Base-by-base conservation (phyloP, 1,140 invertebrate genomes). In the Drosophila pandora region DNA sequence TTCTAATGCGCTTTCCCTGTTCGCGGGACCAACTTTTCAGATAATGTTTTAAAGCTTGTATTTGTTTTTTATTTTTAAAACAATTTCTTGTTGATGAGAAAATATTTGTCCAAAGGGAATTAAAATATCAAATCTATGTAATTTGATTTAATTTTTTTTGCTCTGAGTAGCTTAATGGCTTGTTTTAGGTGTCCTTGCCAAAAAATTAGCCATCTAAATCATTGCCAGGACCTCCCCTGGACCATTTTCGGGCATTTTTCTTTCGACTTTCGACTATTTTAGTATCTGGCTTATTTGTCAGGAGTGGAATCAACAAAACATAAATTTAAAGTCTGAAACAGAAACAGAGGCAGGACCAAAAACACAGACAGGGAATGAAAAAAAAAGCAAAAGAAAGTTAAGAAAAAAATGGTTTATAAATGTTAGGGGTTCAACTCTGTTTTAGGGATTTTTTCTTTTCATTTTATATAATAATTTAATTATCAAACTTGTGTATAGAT, bases 1-100 rank as follows among this genome's bases (percentile, higher is more conserved):
- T 47, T 81, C 67, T 73, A 81, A 77, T 73, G 68, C 43, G 50
- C 56, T 65, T 79, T 76, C 55, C 72, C 41, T 79, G 73, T 76
- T 45, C 47, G 5, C 30, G 28, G 41, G 25, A 13, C 41, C 37
- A 56, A 32, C 30, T 21, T 32, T 65, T 62, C n/a, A 8, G 10
- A 25, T 62, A 43, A 50, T 43, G 10, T 22, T 47, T 45, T 13
- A 6, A 13, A 12, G 25, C 6, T 48, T 49, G 22, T 49, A 43
- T 49, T 49, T 49, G 47, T 12, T 23, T 25, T 22, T n/a, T 28
- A 21, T 9, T 21, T 8, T 9, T 17, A 17, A 47, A 22, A 13
- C 22, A 12, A 12, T n/a, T 37, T 4, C 34, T 37, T n/a, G 2
- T 37, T 37, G 12, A n/a, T 37, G 34, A 37, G 4, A 37, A 37